Conservation (phyloP, 2,113 vertebrate species). For the Hemichromis elongatus region DNA sequence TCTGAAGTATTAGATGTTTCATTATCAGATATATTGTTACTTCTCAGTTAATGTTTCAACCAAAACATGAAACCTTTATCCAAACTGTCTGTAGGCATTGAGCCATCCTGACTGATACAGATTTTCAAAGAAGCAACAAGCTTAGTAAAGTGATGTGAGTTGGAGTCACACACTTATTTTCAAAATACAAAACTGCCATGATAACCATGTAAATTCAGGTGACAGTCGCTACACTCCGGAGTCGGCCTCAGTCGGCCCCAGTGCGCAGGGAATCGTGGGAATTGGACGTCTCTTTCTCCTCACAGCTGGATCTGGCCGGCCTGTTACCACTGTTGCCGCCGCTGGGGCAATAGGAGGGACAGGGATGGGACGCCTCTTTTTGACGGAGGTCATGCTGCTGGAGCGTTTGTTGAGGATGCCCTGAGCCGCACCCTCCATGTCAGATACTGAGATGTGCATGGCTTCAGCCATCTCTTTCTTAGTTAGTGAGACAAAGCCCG, state of each 20-base stretch:
- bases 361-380: slow-evolving; percentile 60
- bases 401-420: slow-evolving; percentile 69
- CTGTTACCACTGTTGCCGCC: neutral
- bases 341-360: slow-evolving; percentile 15
- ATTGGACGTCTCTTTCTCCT: slow-evolving; percentile 65
- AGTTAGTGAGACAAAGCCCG: slow-evolving; percentile 67
- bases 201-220: neutral
- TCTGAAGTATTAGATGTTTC: slow-evolving; percentile 10
- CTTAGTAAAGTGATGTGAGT: slow-evolving; percentile 19
- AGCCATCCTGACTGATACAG: neutral
- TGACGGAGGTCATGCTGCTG: slow-evolving; percentile 12
- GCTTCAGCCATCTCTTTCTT: slow-evolving; percentile 78
- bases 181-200: neutral
- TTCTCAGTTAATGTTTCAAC: slow-evolving; percentile 16
- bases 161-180: slow-evolving; percentile 14
- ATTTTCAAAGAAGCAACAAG: slow-evolving; percentile 14
- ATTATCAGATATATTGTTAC: slow-evolving; percentile 23
- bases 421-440: slow-evolving; percentile 74
- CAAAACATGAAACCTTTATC: neutral
- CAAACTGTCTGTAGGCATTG: neutral
- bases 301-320: slow-evolving; percentile 48
- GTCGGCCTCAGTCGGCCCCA: neutral
- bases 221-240: slow-evolving; percentile 40
- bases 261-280: slow-evolving; percentile 39
- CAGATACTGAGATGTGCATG: slow-evolving; percentile 67